phyloP scores from a whole-genome alignment of 2,797 vertebrate genomes.

The Manis crassicaudata region DNA sequence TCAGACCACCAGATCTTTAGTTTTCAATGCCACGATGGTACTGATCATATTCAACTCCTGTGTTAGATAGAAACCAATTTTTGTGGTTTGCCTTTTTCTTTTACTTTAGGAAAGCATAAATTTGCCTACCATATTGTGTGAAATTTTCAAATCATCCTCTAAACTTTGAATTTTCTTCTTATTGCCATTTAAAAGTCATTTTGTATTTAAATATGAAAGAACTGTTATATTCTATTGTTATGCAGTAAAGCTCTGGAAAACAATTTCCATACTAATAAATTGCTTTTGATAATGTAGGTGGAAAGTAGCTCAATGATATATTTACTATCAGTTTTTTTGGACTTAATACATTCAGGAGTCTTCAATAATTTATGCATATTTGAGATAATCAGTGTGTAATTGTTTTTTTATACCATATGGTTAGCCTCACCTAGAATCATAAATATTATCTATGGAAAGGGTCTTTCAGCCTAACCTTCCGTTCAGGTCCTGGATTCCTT shows the following conservation, averaged over 20 bases:
- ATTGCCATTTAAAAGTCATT: constrained; percentile 29
- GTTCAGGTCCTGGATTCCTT: neutral
- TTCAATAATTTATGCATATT: neutral
- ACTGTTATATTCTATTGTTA: neutral
- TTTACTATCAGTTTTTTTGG: neutral
- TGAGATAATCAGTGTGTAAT: neutral
- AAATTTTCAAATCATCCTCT: neutral
- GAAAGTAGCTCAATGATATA: neutral
- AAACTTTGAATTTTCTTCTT: neutral
- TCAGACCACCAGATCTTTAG: neutral
- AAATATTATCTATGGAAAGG: constrained; percentile 9
- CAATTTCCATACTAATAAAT: constrained; percentile 1
- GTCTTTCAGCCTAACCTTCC: neutral
- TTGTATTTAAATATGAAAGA: constrained; percentile 33
- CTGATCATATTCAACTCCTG: neutral
- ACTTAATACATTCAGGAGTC: neutral
- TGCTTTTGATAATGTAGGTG: neutral
- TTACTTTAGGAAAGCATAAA: constrained; percentile 4
- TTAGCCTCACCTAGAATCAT: neutral
- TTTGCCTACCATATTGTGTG: neutral
- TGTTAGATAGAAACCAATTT: neutral
- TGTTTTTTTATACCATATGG: neutral
- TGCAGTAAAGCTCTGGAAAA: neutral
- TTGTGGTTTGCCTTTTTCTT: neutral
- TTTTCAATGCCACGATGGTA: neutral